Evolutionary conservation across 2,888 invertebrate species (phyloP), one percentile per base, ranked within the genome.

Genomic region (Drosophila infuscata): DNA sequence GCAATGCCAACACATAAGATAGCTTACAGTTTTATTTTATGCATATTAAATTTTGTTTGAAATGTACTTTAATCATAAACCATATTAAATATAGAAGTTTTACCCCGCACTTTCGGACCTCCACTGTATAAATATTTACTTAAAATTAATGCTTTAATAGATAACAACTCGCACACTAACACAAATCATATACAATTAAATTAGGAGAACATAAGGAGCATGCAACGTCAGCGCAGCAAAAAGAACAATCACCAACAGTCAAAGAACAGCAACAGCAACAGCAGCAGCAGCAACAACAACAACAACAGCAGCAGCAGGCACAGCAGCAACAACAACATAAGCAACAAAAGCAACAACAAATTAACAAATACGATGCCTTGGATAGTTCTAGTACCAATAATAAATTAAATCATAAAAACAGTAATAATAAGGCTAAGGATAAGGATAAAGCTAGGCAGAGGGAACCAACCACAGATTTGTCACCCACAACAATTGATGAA

Each of bases 351-450:
- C 68, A 79, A 49, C 71, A 80, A 65, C 82, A 79, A 74, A 73
- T 67, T 73, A 82, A 73, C 56, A 86, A 78, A 78, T 73, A 76
- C 58, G 84, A 88, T 83, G 87, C 84, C 82, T 79, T 86, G 82
- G 88, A 88, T 69, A 89, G 79, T 83, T 80, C 77, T 74, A 83
- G 76, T 79, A 73, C 77, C 62, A 83, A 81, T 62, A 87, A 81
- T 75, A 89, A 88, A 83, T 74, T 89, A 73, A 88, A 80, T 79
- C 75, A 88, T 85, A 87, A 85, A 76, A 74, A 82, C 51, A 79
- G 75, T 89, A 84, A 72, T 62, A 76, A 74, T 69, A 82, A 74
- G 74, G 74, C 76, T 73, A 83, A 68, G 72, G 75, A 73, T 65
- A 81, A 70, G 46, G 76, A 74, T 30, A 68, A 53, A 54, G 57